Evolutionary conservation across 2,797 vertebrate genomes (phyloP).

Genomic region (Cygnus olor): DNA sequence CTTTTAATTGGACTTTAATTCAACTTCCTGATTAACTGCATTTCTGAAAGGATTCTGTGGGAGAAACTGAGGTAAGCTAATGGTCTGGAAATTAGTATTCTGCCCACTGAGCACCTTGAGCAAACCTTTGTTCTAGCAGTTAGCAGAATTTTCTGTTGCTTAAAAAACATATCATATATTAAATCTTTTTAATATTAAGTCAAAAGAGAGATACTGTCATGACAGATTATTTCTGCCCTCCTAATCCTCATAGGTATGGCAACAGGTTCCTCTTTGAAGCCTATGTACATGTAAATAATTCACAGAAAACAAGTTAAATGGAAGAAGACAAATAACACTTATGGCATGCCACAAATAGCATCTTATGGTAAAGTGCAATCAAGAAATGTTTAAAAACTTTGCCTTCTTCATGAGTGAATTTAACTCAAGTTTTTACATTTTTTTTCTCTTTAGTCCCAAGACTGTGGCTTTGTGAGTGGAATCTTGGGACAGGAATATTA

Average conservation of each 20-base stretch:
- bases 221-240: neutral
- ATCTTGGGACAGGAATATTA: neutral
- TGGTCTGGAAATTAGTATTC: conserved; percentile 6
- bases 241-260: neutral
- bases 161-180: neutral
- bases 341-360: neutral
- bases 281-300: neutral
- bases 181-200: neutral
- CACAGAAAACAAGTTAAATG: neutral
- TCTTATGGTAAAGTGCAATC: neutral
- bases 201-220: neutral
- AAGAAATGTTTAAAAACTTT: neutral
- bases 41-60: neutral
- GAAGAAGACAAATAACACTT: neutral
- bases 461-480: neutral
- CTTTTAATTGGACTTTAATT: conserved; percentile 10
- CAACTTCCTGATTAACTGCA: neutral
- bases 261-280: neutral
- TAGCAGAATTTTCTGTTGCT: neutral
- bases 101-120: neutral
- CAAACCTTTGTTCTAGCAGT: neutral
- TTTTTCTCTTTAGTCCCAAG: neutral
- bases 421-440: neutral
- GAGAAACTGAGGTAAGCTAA: neutral
- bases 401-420: neutral